phyloP scores from a whole-genome alignment of 1,140 invertebrate genomes.

The Drosophila eugracilis region DNA sequence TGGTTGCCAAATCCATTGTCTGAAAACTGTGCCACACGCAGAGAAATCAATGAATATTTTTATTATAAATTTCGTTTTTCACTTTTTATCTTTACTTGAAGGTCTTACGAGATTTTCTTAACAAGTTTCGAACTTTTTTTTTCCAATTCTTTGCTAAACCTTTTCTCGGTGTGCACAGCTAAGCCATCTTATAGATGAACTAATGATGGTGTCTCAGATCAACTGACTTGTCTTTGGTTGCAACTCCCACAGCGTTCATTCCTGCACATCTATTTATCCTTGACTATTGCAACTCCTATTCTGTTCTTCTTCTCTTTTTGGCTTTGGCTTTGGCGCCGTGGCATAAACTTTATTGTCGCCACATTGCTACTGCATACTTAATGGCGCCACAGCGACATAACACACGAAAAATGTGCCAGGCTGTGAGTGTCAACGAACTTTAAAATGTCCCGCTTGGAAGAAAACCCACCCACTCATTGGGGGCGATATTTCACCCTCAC shows the following conservation, averaged over 20 bases:
- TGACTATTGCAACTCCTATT: constrained; percentile 20
- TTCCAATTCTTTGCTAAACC: too few species aligned
- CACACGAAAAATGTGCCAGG: constrained; percentile 49
- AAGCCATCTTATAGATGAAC: not conserved
- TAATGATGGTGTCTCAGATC: constrained; percentile 3
- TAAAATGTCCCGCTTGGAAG: constrained; percentile 53
- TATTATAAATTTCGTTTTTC: too few species aligned
- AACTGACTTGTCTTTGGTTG: constrained; percentile 1
- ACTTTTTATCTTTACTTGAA: too few species aligned
- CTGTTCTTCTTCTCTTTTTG: constrained; percentile 11
- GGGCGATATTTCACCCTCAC: constrained; percentile 3
- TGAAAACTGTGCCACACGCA: constrained; percentile 16
- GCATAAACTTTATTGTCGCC: constrained; percentile 82
- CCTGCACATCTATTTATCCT: constrained; percentile 4
- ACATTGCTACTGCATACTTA: constrained; percentile 75
- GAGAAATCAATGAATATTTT: not conserved
- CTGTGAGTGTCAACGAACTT: constrained; percentile 70
- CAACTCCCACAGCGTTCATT: constrained; percentile 15
- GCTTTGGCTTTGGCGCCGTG: constrained; percentile 47
- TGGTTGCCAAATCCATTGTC: constrained; percentile 19
- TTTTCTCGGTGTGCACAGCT: not conserved
- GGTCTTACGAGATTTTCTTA: too few species aligned
- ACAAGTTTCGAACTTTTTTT: too few species aligned
- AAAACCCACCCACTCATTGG: constrained; percentile 33
- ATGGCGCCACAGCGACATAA: constrained; percentile 60